Base-by-base conservation (phyloP, 2,797 vertebrate genomes). In the Oryzias sinensis region DNA sequence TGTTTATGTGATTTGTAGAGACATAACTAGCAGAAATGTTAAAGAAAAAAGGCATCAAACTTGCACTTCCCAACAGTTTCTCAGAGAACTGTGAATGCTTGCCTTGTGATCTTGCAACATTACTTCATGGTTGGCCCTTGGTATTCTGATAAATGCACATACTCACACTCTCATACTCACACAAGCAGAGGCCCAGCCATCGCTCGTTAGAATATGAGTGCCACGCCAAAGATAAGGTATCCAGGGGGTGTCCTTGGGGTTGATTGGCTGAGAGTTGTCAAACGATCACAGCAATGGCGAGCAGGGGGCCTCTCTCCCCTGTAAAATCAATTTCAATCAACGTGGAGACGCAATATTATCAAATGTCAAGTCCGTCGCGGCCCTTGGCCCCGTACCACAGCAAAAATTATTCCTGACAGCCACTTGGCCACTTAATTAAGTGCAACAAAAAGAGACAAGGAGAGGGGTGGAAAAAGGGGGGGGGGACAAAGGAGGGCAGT, bases 301-400 rank as follows among this genome's bases (percentile, higher is more conserved):
- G 70, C 70, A 68, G 53, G 50, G 53, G 64, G 37, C 74, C 69
- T 43, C 60, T 14, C 62, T 41, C 66, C 73, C 53, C 68, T 85
- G 83, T 68, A 95, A 95, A 98, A 98, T 98, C 96, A 97, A 98
- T 98, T 98, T 97, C 95, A 98, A 98, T 97, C 95, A 99, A 94
- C 93, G 90, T 90, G 89, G 94, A 94, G 91, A 87, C 92, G 94
- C 94, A 97, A 98, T 97, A 98, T 98, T 98, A 98, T 97, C 95
- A 98, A 97, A 98, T 98, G 96, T 98, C 96, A 97, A 94, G 93
- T 92, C 91, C 84, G 75, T 79, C 75, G 71, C 69, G 72, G 80
- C 82, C 84, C 87, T 79, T 89, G 82, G 92, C 91, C 82, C 56
- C 88, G 86, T 86, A 82, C 82, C 78, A 90, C 85, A 84, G 93